A percentile compares a stretch with the other conserved stretches of the same genome.
phyloP scores from a whole-genome alignment of 2,888 invertebrate species.

The Thera britannica region DNA sequence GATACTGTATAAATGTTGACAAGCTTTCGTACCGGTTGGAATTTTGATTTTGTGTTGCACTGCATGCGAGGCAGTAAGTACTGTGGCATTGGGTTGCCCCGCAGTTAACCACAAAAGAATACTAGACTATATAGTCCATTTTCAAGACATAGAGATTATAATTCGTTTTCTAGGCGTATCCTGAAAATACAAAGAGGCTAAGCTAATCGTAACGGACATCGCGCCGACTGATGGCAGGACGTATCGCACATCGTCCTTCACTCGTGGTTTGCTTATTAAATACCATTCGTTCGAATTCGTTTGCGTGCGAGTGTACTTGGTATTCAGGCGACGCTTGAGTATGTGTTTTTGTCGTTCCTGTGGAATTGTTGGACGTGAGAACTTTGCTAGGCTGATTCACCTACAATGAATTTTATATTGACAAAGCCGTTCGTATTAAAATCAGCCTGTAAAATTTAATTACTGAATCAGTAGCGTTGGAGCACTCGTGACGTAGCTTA shows the following conservation, averaged over 20 bases:
- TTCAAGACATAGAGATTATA: background rate
- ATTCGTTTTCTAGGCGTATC: constrained; percentile 16
- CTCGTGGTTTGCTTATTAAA: constrained; percentile 64
- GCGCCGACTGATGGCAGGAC: constrained; percentile 43
- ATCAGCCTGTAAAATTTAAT: background rate
- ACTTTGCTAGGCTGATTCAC: constrained; percentile 48
- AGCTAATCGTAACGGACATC: constrained; percentile 37
- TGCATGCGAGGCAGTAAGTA: no score
- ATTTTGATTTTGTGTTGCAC: no score
- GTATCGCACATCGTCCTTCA: constrained; percentile 68
- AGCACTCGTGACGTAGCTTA: no score
- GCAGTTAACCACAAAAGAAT: no score
- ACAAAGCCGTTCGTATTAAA: background rate
- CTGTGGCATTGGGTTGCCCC: no score
- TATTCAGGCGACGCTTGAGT: constrained; percentile 69
- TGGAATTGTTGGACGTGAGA: constrained; percentile 71
- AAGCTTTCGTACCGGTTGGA: no score
- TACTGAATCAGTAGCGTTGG: no score
- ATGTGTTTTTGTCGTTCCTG: constrained; percentile 73
- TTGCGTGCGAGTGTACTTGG: constrained; percentile 63
- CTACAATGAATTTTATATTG: constrained; percentile 6
- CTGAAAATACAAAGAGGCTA: constrained; percentile 13
- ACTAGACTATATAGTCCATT: no score
- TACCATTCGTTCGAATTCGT: constrained; percentile 65
- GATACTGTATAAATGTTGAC: no score